A percentile compares a stretch with the other conserved stretches of the same genome.
Evolutionary conservation across 1,140 invertebrate genomes (phyloP).

Genomic region (Drosophila parvula): DNA sequence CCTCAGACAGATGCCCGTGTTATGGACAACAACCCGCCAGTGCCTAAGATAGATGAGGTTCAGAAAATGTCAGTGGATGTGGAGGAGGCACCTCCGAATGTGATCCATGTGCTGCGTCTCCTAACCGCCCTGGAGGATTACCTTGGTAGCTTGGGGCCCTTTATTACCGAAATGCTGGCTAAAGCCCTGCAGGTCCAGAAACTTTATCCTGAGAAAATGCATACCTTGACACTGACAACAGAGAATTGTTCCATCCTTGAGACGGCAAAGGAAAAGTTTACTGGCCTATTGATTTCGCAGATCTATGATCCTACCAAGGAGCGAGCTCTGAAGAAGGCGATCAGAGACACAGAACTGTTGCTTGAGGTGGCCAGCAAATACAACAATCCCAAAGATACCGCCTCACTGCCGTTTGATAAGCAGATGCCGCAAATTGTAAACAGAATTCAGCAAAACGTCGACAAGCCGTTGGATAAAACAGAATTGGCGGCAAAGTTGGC

Average conservation of each 20-base stretch:
- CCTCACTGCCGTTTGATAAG: slow-evolving; percentile 2
- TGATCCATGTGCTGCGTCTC: slow-evolving; percentile 88
- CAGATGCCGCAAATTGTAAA: background rate
- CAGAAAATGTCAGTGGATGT: background rate
- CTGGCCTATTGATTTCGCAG: slow-evolving; percentile 67
- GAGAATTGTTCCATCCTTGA: slow-evolving; percentile 72
- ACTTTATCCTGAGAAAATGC: slow-evolving; percentile 51
- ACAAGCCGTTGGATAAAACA: slow-evolving; percentile 52
- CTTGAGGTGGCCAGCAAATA: slow-evolving; percentile 36
- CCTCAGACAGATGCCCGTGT: background rate
- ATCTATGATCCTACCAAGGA: slow-evolving; percentile 65
- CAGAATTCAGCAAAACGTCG: background rate
- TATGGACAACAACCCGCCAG: background rate
- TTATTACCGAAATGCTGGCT: slow-evolving; percentile 89
- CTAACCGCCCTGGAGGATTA: slow-evolving; percentile 91
- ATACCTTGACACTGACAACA: slow-evolving; percentile 43
- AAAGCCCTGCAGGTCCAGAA: slow-evolving; percentile 89
- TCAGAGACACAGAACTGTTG: slow-evolving; percentile 57
- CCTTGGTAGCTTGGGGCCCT: slow-evolving; percentile 91
- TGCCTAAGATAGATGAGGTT: background rate
- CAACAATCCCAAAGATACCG: background rate
- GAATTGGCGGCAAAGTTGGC: slow-evolving; percentile 71
- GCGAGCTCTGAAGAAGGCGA: slow-evolving; percentile 60
- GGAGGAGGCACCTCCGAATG: slow-evolving; percentile 38
- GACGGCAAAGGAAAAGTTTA: slow-evolving; percentile 75